Base-by-base conservation (phyloP, 2,888 invertebrate genomes). In the Malacosoma neustria region DNA sequence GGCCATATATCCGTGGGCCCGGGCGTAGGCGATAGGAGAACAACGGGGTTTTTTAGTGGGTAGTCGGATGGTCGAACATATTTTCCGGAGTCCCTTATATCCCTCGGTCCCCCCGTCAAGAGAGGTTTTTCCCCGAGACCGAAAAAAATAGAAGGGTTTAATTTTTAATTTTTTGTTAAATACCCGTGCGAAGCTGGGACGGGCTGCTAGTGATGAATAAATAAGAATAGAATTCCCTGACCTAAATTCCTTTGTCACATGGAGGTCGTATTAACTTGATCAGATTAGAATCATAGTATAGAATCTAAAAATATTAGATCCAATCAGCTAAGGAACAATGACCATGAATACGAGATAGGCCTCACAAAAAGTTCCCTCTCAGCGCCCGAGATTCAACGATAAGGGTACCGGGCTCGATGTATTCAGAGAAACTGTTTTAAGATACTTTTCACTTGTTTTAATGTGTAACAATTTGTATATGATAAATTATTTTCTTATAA, bases 301-400 rank as follows among this genome's bases (percentile, higher is more conserved):
- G 22, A 22, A 22, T 22, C 22, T 22, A 22, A 22, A 22, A 22
- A 22, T 22, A 22, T 22, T 22, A 22, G 22, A 22, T 22, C 22
- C 5, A 22, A 22, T 22, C 22, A 22, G 22, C 22, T 5, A 22
- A 22, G 2, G 22, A 22, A 22, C 22, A 22, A 22, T 22, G 22
- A 22, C 22, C 6, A 22, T 22, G 22, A 22, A 22, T 22, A 22
- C 22, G 22, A 22, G 22, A 22, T 22, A 22, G 5, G 22, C 22
- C 22, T 1, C 50, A 65, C 57, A 67, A 66, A 71, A 69, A 60
- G 54, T 53, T 54, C 48, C 41, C 62, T 60, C 64, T 60, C 64
- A 68, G 63, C 59, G 54, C 57, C 57, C 51, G 52, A 66, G 72
- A 74, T 72, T 57, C 37, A 45, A 45, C 57, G 73, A 73, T 75